Conservation (phyloP, 2,113 vertebrate species). For the Neopipo cinnamomea region DNA sequence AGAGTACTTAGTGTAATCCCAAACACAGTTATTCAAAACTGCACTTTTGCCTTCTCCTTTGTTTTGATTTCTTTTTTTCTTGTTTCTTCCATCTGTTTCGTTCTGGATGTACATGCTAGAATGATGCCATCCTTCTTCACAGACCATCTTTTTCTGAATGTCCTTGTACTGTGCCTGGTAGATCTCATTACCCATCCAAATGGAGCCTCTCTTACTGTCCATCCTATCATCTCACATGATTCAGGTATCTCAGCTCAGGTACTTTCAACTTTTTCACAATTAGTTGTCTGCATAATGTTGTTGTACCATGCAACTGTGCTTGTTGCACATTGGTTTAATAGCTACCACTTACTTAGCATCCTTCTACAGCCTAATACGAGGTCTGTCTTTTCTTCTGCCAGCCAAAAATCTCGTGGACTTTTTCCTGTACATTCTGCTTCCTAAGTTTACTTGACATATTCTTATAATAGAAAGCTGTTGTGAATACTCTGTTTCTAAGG, state of each 20-base stretch:
- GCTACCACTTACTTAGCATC: background rate
- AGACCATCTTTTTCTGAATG: background rate
- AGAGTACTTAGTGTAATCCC: background rate
- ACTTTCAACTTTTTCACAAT: background rate
- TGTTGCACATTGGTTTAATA: background rate
- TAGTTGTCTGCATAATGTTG: background rate
- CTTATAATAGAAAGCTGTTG: background rate
- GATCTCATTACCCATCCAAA: background rate
- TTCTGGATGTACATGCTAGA: background rate
- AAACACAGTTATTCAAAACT: background rate
- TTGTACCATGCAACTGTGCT: background rate
- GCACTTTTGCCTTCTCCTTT: background rate
- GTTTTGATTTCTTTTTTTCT: background rate
- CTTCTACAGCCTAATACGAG: accelerated
- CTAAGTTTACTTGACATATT: background rate
- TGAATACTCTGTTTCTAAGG: background rate
- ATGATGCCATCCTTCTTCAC: background rate
- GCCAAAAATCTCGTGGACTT: background rate
- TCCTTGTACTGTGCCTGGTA: background rate
- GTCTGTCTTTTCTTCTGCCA: background rate
- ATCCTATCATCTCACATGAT: background rate
- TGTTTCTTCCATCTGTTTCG: background rate
- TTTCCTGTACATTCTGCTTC: background rate
- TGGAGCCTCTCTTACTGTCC: background rate
- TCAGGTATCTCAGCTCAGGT: background rate